These are phyloP conservation scores for Hormiphora californensis DNA, from an alignment of 37 sponge, comb jelly and placozoan species.

Conservation along the genomic window DNA sequence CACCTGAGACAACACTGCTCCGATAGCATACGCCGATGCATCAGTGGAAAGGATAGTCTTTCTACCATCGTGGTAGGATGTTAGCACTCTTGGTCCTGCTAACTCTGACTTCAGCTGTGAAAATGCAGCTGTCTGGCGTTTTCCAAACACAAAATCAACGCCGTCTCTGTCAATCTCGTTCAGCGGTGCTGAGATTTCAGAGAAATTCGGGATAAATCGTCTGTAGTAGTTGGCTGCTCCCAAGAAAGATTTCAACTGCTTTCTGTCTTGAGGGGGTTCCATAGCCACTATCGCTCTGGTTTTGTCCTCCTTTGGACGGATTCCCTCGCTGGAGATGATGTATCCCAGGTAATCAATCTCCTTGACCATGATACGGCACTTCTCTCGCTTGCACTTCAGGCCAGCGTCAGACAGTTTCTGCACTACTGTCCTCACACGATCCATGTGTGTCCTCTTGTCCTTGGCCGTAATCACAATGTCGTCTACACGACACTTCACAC, in stretches of 20 bases:
- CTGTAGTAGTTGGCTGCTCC: slow-evolving; percentile 10
- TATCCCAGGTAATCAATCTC: slow-evolving; percentile 1
- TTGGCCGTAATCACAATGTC: neutral
- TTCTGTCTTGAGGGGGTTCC: neutral
- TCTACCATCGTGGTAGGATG: neutral
- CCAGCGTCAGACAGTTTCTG: neutral
- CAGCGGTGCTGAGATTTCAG: neutral
- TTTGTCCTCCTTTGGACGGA: neutral
- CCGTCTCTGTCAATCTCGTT: no score
- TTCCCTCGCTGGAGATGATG: neutral
- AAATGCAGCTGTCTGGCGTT: no score
- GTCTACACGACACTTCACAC: neutral
- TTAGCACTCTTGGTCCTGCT: neutral
- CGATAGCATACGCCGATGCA: slow-evolving; percentile 19
- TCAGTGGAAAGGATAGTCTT: neutral
- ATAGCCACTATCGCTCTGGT: neutral
- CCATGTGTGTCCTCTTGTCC: neutral
- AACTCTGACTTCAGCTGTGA: neutral
- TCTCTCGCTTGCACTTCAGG: neutral
- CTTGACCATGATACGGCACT: neutral
- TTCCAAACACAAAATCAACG: no score
- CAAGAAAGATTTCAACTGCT: neutral
- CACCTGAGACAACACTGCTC: no score
- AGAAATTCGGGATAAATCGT: slow-evolving; percentile 1
- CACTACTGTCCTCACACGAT: neutral